Conservation (phyloP, 2,797 vertebrate species). For the Lindbergichthys nudifrons region DNA sequence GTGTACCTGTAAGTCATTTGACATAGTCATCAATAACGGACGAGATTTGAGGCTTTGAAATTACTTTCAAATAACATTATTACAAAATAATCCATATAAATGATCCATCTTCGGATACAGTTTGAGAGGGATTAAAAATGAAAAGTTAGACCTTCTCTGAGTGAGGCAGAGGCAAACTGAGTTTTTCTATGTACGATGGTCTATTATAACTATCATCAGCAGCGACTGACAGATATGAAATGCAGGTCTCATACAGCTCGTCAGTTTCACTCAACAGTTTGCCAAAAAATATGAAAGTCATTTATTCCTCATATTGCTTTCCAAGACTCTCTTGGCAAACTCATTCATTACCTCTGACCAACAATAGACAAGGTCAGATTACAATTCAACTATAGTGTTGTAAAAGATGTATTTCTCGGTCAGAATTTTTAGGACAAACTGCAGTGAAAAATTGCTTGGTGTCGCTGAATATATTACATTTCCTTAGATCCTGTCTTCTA, state of each 20-base stretch:
- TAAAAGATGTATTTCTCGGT: constrained; percentile 29
- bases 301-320: constrained; percentile 49
- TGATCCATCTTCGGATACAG: constrained; percentile 47
- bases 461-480: constrained; percentile 22
- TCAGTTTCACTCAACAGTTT: constrained; percentile 42
- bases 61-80: constrained; percentile 64
- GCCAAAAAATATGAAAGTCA: constrained; percentile 28
- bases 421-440: constrained; percentile 47
- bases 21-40: constrained; percentile 69
- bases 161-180: constrained; percentile 2
- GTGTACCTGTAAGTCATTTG: constrained; percentile 60
- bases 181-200: constrained; percentile 1
- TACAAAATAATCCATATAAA: constrained; percentile 44
- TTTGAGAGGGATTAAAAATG: constrained; percentile 19
- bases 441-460: constrained; percentile 35
- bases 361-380: constrained; percentile 64
- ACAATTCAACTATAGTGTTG: constrained; percentile 37
- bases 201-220: constrained; percentile 41
- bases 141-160: constrained; percentile 54
- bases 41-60: constrained; percentile 57
- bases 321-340: constrained; percentile 48
- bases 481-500: constrained; percentile 24
- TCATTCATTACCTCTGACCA: constrained; percentile 58
- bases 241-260: constrained; percentile 26
- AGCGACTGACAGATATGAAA: constrained; percentile 26